Conservation (phyloP, 2,888 invertebrate species). For the Drosophila ustulata region DNA sequence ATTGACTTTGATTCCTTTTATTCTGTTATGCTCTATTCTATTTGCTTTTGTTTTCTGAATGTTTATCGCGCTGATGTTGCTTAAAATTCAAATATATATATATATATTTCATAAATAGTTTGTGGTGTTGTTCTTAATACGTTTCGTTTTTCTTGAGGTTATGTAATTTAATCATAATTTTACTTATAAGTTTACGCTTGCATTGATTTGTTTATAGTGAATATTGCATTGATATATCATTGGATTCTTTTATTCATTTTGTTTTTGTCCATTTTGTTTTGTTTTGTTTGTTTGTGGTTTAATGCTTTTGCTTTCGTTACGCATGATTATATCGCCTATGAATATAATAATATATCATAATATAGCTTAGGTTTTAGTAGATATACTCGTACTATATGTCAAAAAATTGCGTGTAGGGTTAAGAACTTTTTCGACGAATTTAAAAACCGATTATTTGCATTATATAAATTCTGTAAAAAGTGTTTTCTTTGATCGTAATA, state of each 20-base stretch:
- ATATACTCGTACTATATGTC: constrained; percentile 55
- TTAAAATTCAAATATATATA: constrained; percentile 62
- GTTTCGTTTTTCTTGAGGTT: constrained; percentile 23
- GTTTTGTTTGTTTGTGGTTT: constrained; percentile 35
- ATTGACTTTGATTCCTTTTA: constrained; percentile 42
- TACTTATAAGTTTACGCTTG: constrained; percentile 65
- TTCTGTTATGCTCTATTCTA: constrained; percentile 46
- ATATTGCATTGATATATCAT: constrained; percentile 70
- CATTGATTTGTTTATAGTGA: constrained; percentile 58
- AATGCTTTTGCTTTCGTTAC: constrained; percentile 51
- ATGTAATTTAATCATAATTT: constrained; percentile 26
- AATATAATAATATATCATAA: constrained; percentile 18
- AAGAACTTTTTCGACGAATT: constrained; percentile 67
- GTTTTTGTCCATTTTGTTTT: constrained; percentile 34
- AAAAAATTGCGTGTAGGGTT: constrained; percentile 63
- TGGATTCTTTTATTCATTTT: constrained; percentile 12
- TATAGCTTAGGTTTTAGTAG: constrained; percentile 46
- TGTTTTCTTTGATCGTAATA: constrained; percentile 52
- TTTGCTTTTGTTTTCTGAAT: constrained; percentile 24
- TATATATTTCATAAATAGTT: constrained; percentile 25
- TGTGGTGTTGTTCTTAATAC: constrained; percentile 25
- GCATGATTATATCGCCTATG: constrained; percentile 67
- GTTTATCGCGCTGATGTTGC: constrained; percentile 39
- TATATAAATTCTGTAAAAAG: constrained; percentile 77
- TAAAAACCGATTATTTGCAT: constrained; percentile 72